Percentiles rank a stretch among this genome's conserved stretches.
These are phyloP conservation scores for Pseudolaguvia tuberculata DNA, from an alignment of 2,113 vertebrate genomes.

Conservation along the genomic window DNA sequence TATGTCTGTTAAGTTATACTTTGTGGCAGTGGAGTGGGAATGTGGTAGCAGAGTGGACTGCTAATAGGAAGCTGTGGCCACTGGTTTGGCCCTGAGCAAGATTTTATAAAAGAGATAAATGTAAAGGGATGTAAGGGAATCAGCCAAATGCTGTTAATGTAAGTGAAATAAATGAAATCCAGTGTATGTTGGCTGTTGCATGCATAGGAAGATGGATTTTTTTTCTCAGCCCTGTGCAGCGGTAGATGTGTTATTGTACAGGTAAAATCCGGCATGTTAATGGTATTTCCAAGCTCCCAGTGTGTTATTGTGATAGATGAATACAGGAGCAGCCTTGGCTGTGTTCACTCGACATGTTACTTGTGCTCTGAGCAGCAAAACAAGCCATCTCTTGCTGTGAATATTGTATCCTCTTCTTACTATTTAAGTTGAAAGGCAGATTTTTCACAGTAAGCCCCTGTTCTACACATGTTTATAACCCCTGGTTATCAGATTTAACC, in stretches of 20 bases:
- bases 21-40: too few relatives aligned
- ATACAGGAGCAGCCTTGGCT: background rate
- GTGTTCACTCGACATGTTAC: background rate
- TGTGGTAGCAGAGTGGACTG: too few relatives aligned
- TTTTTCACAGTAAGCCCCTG: background rate
- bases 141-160: too few relatives aligned
- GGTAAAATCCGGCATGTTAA: background rate
- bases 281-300: background rate
- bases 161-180: too few relatives aligned
- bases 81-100: too few relatives aligned
- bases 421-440: background rate
- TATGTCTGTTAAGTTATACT: too few relatives aligned
- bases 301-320: slow-evolving; percentile 32
- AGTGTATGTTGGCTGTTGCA: slow-evolving; percentile 6
- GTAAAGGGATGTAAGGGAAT: too few relatives aligned
- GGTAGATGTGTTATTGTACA: slow-evolving; percentile 21
- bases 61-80: too few relatives aligned
- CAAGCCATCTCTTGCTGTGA: background rate
- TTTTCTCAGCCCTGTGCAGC: slow-evolving; percentile 19
- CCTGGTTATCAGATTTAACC: too few relatives aligned
- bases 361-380: background rate
- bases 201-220: slow-evolving; percentile 32
- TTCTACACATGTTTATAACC: background rate
- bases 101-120: too few relatives aligned
- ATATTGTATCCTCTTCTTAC: slow-evolving; percentile 6